Base-by-base conservation (phyloP, 2,888 invertebrate species). In the Adelphocoris suturalis region DNA sequence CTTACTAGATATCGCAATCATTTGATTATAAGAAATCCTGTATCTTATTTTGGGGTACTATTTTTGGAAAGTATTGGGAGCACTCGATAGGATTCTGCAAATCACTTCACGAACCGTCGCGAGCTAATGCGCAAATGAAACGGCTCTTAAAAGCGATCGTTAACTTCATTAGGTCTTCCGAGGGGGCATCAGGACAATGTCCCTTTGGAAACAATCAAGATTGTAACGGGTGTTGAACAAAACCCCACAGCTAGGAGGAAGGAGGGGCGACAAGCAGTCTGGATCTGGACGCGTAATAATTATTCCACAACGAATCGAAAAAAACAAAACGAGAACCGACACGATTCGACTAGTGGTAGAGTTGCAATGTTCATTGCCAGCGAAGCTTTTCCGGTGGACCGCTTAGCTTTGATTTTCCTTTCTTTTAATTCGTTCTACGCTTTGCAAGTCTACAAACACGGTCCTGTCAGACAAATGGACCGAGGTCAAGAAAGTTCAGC, bases 181-280 rank as follows among this genome's bases (percentile, higher is more conserved):
- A 27, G 61, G 27, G 68, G 68, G 68, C 68, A 11, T 9, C 68
- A 27, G 23, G 23, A 68, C 68, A 68, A 68, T 68, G 68, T 68
- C 23, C 68, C 23, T 23, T 68, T 68, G 68, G 23, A 68, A 68
- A 68, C 68, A 68, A 68, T 68, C 68, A 68, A 23, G 68, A 23
- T 19, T 27, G 68, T 68, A 68, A 68, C 68, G 68, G 68, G 68
- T 68, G 68, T 68, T 27, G 68, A 68, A 68, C 68, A 68, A 68
- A 68, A 68, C 68, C 68, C 68, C 9, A 7, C 0, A 12, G 57
- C 23, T 2, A 3, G 68, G 9, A 68, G 5, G 68, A 9, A 68
- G 13, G 23, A 0, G 14, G 68, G 23, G 68, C 68, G 68, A 27
- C 68, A 68, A 23, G 68, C 68, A 68, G 68, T 68, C 68, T 68